Evolutionary conservation across 23 tunicate species (phyloP), one percentile per base, ranked within the genome.

Genomic region (Trididemnum clinides): DNA sequence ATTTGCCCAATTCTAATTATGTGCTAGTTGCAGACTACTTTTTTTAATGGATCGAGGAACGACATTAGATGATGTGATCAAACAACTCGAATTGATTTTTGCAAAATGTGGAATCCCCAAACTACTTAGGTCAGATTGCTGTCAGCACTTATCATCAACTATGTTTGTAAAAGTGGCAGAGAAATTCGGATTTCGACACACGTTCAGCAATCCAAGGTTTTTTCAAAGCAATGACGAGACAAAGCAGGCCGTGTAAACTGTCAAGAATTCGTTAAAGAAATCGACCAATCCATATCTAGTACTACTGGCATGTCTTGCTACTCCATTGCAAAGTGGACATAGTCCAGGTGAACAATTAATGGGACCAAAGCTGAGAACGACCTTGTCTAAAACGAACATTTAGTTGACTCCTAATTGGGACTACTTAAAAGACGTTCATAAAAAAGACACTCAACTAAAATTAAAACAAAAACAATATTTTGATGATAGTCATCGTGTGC

Each of bases 161-260:
- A 19, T 7, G 7, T 57, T 39, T 33, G 5, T 20, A 19, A 31
- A 74, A 22, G 37, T 74, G 28, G 65, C 83, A 3, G 29, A 50
- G 23, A 51, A 21, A 1, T 51, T 25, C 28, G 65, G 28, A 78
- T 51, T 50, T 32, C n/a, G 29, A 22, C 72, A 72, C 6, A 39
- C 59, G 1, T 73, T 80, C 25, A 30, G 50, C 20, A 85, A 82
- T 74, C 82, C 88, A 6, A 35, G 82, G 10, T 73, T 73, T 58
- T 57, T 72, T 7, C 77, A 51, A 33, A 71, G 82, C 69, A 77
- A 77, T 64, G 90, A 84, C n/a, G 74, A 58, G 37, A 76, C 90
- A 3, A 84, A 86, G 21, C 34, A 77, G n/a, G 70, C 50, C 4
- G 90, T 86, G 18, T 77, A 86, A 28, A 76, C 90, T 26, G 39